Conservation (phyloP, 2,113 vertebrate species). For the Danionella cerebrum region DNA sequence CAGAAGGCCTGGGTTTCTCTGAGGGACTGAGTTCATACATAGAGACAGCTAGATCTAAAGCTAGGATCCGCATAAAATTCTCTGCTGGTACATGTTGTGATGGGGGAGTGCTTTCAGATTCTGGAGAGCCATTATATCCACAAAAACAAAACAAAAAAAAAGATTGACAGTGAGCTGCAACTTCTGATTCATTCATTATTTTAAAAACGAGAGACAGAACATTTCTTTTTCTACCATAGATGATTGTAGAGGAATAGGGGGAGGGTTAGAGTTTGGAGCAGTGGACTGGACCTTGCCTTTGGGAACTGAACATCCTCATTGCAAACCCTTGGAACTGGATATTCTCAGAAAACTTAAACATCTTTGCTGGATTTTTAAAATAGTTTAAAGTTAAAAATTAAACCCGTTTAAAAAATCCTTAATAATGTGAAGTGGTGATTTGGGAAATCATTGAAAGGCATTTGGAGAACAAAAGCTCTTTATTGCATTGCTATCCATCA, state of each 20-base stretch:
- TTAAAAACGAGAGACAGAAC: neutral
- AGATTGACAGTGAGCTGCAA: too few relatives aligned
- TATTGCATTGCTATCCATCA: too few relatives aligned
- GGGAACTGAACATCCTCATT: neutral
- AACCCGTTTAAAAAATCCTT: too few relatives aligned
- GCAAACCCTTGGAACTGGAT: neutral
- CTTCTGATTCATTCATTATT: slow-evolving; percentile 8
- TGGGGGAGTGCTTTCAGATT: slow-evolving; percentile 58
- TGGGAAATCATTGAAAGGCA: too few relatives aligned
- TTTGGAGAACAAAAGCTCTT: too few relatives aligned
- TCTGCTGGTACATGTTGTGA: slow-evolving; percentile 54
- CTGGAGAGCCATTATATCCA: slow-evolving; percentile 55
- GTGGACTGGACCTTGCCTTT: neutral
- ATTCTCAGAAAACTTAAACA: too few relatives aligned
- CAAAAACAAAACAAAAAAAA: slow-evolving; percentile 22
- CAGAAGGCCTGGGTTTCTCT: slow-evolving; percentile 20
- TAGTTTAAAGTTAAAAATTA: too few relatives aligned
- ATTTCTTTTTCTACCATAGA: neutral
- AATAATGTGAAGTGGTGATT: too few relatives aligned
- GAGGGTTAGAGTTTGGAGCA: neutral
- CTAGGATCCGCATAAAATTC: slow-evolving; percentile 54
- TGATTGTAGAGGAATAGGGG: neutral
- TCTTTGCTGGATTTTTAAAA: too few relatives aligned
- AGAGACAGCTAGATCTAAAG: slow-evolving; percentile 52
- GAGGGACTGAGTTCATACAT: slow-evolving; percentile 46